Conservation (phyloP, 2,797 vertebrate genomes). For the Spatula versicolor region DNA sequence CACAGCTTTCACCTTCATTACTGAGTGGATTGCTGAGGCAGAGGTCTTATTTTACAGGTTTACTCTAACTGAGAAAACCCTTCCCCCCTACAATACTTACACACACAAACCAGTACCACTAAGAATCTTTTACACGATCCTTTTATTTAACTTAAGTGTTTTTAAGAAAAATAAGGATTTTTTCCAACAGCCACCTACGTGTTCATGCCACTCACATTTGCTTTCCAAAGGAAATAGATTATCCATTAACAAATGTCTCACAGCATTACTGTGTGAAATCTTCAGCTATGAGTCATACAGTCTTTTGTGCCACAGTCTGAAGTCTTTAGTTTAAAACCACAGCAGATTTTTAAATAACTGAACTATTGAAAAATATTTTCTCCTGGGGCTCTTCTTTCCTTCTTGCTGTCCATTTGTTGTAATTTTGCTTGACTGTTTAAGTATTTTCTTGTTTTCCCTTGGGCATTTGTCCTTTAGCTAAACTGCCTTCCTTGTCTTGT, state of each 20-base stretch:
- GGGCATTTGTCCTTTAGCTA: background rate
- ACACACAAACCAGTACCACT: background rate
- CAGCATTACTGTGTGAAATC: constrained; percentile 5
- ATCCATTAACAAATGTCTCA: constrained; percentile 58
- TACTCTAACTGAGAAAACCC: background rate
- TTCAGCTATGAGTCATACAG: constrained; percentile 46
- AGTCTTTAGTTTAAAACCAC: constrained; percentile 19
- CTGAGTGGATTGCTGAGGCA: background rate
- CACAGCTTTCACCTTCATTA: background rate
- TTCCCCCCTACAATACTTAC: background rate
- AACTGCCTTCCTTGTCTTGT: constrained; percentile 20
- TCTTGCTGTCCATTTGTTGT: constrained; percentile 1
- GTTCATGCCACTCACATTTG: background rate
- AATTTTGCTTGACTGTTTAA: constrained; percentile 18
- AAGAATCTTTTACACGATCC: background rate
- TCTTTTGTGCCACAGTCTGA: constrained; percentile 21
- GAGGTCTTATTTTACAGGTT: background rate
- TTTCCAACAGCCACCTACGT: background rate
- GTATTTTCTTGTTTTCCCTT: background rate
- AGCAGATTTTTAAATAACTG: constrained; percentile 22
- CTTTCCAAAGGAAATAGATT: constrained; percentile 54
- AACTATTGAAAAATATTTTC: background rate
- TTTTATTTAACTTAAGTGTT: background rate
- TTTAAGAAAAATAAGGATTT: background rate
- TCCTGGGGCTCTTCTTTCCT: background rate